Evolutionary conservation across 2,113 vertebrate species (phyloP).

Genomic region (Myrmecobius fasciatus): DNA sequence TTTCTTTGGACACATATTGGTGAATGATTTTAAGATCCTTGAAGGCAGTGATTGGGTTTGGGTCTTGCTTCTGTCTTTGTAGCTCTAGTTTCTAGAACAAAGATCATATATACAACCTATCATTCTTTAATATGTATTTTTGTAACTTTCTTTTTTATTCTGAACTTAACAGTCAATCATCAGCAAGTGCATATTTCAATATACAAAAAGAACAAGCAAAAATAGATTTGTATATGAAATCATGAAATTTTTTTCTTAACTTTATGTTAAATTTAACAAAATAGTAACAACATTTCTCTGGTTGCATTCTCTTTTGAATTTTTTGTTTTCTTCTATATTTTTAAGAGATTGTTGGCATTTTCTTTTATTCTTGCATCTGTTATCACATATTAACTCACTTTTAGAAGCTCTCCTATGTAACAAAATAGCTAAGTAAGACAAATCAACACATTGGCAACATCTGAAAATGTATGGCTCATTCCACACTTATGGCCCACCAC

Average conservation of each 20-base stretch:
- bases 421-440: background rate
- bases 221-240: background rate
- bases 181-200: background rate
- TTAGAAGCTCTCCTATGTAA: background rate
- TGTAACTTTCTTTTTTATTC: background rate
- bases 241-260: background rate
- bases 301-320: background rate
- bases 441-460: background rate
- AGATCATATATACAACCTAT: background rate
- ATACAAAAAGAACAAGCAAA: background rate
- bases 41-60: too few species aligned
- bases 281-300: background rate
- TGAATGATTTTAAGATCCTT: too few species aligned
- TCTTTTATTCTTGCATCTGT: background rate
- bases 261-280: background rate
- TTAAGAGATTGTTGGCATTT: background rate
- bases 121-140: background rate
- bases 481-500: background rate
- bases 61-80: too few species aligned
- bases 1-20: too few species aligned
- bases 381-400: background rate
- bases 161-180: background rate
- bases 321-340: background rate
- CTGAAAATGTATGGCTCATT: background rate
- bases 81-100: too few species aligned